Conservation (phyloP, 2,888 invertebrate genomes). For the Leptopterna dolabrata region DNA sequence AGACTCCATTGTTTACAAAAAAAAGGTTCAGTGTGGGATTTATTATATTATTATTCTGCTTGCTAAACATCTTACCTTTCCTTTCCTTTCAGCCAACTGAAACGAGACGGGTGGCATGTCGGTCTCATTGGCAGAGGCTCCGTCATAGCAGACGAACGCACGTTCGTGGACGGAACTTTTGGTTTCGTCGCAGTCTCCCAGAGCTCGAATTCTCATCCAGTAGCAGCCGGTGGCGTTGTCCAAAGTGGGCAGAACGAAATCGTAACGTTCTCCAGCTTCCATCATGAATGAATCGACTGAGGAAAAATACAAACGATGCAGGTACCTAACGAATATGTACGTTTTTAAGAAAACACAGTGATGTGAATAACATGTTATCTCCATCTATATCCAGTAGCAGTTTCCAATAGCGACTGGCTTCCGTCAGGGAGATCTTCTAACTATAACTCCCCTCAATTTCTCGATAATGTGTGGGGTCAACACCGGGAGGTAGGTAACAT, state of each 20-base stretch:
- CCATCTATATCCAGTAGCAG: no score
- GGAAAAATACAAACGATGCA: background rate
- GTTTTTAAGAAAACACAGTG: no score
- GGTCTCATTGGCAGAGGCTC: background rate
- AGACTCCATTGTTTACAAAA: no score
- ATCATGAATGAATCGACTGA: slow-evolving; percentile 66
- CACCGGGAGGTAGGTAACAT: no score
- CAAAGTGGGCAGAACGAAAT: slow-evolving; percentile 67
- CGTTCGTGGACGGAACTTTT: slow-evolving; percentile 60
- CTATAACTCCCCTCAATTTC: no score
- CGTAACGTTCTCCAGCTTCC: slow-evolving; percentile 69
- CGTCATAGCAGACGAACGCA: slow-evolving; percentile 60
- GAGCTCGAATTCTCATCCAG: slow-evolving; percentile 68
- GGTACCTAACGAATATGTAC: no score
- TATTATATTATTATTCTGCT: no score
- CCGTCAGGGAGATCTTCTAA: no score
- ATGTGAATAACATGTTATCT: no score
- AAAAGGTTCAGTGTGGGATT: no score
- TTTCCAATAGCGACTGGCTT: no score
- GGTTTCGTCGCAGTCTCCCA: slow-evolving; percentile 67
- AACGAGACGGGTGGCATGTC: slow-evolving; percentile 57
- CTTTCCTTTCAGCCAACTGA: slow-evolving; percentile 63
- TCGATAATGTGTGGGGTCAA: no score
- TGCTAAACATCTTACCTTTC: slow-evolving; percentile 63
- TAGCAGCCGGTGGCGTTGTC: slow-evolving; percentile 66